Conservation (phyloP, 2,797 vertebrate species). For the Clarias fuscus region DNA sequence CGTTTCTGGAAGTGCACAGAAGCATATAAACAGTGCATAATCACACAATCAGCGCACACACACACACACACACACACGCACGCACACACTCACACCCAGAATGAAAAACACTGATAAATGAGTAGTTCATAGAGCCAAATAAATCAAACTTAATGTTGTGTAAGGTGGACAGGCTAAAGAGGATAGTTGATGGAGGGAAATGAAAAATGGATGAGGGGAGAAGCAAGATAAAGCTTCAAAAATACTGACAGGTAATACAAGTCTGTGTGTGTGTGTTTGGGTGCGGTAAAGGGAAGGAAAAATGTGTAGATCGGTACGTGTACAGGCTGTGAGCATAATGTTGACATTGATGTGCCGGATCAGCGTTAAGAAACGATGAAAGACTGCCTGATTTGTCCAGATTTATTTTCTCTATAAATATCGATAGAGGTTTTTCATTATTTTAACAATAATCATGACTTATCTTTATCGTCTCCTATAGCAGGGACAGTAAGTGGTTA, state of each 20-base stretch:
- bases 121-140: conserved; percentile 52
- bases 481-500: neutral
- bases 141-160: conserved; percentile 32
- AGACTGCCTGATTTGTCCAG: neutral
- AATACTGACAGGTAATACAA: conserved; percentile 34
- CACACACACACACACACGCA: neutral
- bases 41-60: conserved; percentile 5
- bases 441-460: neutral
- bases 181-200: conserved; percentile 8
- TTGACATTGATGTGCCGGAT: neutral
- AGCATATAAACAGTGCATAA: conserved; percentile 13
- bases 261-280: conserved; percentile 19
- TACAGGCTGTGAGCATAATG: neutral
- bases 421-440: neutral
- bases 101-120: conserved; percentile 35
- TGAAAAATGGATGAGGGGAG: conserved; percentile 27
- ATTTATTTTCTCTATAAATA: conserved; percentile 1
- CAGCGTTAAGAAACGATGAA: neutral
- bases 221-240: conserved; percentile 12
- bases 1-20: conserved; percentile 10
- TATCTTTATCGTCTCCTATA: neutral
- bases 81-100: neutral
- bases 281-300: neutral
- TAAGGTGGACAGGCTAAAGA: conserved; percentile 17
- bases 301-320: neutral